phyloP scores from a whole-genome alignment of 2,888 invertebrate genomes.

The Nomada ruficornis region DNA sequence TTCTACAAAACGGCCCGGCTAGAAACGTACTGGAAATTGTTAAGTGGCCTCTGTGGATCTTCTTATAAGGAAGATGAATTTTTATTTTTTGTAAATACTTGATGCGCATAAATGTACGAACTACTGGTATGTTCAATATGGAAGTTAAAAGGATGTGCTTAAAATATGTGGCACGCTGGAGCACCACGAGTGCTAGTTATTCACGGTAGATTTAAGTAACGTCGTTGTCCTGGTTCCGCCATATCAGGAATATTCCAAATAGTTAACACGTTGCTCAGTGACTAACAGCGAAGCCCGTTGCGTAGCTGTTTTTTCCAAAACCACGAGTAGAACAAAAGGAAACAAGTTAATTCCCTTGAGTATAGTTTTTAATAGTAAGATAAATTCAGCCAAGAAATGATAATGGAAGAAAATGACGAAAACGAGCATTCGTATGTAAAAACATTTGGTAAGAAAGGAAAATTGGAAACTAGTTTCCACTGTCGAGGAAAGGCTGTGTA shows the following conservation, averaged over 20 bases:
- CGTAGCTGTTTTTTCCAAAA: too few relatives aligned
- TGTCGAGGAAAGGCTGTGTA: constrained; percentile 17
- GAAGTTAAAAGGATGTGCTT: background rate
- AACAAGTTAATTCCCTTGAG: too few relatives aligned
- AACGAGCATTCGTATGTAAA: background rate
- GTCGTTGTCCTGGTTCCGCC: constrained; percentile 34
- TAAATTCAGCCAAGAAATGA: too few relatives aligned
- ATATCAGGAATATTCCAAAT: constrained; percentile 17
- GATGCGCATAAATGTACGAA: too few relatives aligned
- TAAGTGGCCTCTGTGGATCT: background rate
- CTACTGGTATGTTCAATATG: background rate
- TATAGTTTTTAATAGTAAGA: too few relatives aligned
- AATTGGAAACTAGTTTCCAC: constrained; percentile 45
- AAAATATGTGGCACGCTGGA: constrained; percentile 18
- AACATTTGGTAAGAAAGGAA: constrained; percentile 21
- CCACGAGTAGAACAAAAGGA: too few relatives aligned
- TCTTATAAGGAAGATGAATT: background rate
- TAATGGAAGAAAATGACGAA: background rate
- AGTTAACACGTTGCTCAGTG: constrained; percentile 36
- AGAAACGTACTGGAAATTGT: constrained; percentile 32
- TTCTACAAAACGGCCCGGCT: constrained; percentile 56
- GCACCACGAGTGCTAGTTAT: background rate
- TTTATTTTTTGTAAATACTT: too few relatives aligned
- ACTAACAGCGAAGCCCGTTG: background rate
- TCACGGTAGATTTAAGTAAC: constrained; percentile 38